Conservation (phyloP, 2,113 vertebrate species). For the Otis tarda region DNA sequence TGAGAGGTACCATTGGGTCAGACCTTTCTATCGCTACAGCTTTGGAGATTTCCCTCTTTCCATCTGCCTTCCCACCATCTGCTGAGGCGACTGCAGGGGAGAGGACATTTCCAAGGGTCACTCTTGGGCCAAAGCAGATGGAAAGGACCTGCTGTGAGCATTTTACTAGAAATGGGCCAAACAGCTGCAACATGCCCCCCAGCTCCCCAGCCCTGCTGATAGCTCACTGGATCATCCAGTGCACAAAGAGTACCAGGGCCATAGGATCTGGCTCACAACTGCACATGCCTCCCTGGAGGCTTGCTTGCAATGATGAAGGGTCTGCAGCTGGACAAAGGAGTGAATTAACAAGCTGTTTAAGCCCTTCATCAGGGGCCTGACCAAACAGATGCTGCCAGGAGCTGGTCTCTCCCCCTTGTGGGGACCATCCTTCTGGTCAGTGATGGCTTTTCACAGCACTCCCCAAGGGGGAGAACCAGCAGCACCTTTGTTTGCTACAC, state of each 20-base stretch:
- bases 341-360: constrained; percentile 17
- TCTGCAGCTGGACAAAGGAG: constrained; percentile 26
- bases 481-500: constrained; percentile 25
- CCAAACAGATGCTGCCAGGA: constrained; percentile 10
- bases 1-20: background rate
- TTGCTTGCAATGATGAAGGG: background rate
- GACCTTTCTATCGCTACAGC: background rate
- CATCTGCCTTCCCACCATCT: constrained; percentile 15
- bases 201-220: background rate
- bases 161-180: background rate
- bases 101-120: constrained; percentile 22
- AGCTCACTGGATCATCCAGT: background rate
- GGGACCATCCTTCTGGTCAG: background rate
- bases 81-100: background rate
- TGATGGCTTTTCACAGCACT: background rate
- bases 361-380: background rate
- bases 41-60: background rate
- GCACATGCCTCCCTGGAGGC: accelerated
- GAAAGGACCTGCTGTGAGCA: constrained; percentile 31
- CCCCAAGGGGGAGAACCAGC: background rate
- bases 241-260: background rate
- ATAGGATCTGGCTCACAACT: background rate
- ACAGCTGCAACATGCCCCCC: constrained; percentile 1
- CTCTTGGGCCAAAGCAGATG: constrained; percentile 42
- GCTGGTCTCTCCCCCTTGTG: background rate